phyloP scores from a whole-genome alignment of 2,797 vertebrate species.

The Podarcis lilfordi region DNA sequence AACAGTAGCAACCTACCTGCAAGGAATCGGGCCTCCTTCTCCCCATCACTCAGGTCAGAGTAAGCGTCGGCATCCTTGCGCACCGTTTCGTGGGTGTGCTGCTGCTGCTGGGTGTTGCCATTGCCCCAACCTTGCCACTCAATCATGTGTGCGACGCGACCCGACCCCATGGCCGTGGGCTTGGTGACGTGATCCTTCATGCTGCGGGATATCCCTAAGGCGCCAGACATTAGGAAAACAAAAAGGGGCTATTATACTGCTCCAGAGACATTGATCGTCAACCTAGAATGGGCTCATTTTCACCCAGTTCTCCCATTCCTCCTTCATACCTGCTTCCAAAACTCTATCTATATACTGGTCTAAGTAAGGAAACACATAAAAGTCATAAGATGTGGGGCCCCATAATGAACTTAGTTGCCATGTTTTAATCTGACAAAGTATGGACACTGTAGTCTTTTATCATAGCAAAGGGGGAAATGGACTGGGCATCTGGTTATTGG shows the following conservation, averaged over 20 bases:
- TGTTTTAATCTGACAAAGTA: neutral
- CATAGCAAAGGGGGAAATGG: neutral
- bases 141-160: slow-evolving; percentile 98
- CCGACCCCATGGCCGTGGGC: slow-evolving; percentile 95
- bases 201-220: slow-evolving; percentile 89
- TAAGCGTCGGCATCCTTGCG: slow-evolving; percentile 92
- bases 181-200: slow-evolving; percentile 99
- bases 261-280: neutral
- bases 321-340: neutral
- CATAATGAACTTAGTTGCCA: neutral
- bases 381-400: neutral
- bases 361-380: neutral
- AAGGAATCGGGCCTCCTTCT: slow-evolving; percentile 96
- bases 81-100: slow-evolving; percentile 80
- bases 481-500: neutral
- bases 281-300: neutral
- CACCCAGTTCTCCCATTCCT: neutral
- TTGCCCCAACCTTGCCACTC: slow-evolving; percentile 99
- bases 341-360: neutral
- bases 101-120: slow-evolving; percentile 79
- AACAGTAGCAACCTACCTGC: slow-evolving; percentile 82
- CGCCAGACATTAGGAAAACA: slow-evolving; percentile 65
- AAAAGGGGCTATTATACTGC: slow-evolving; percentile 65
- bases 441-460: neutral
- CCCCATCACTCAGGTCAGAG: slow-evolving; percentile 96